A percentile compares a stretch with the other conserved stretches of the same genome.
Evolutionary conservation across 2,113 vertebrate species (phyloP).

Genomic region (Percina caprodes): DNA sequence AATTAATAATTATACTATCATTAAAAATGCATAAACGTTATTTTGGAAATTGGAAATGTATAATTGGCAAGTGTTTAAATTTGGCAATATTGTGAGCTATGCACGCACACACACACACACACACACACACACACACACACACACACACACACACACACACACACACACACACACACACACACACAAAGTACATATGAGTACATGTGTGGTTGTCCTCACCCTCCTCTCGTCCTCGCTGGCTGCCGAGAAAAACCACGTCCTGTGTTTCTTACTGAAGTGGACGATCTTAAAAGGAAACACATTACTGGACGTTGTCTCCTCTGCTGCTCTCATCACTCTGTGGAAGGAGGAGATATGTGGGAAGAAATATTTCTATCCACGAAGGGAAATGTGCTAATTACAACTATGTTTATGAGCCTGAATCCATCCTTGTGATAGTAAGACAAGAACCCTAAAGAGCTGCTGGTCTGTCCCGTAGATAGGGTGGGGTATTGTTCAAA

Average conservation of each 20-base stretch:
- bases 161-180: no score
- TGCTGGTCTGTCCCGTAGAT: no score
- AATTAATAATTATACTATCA: neutral
- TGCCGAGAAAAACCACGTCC: conserved; percentile 96
- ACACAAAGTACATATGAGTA: neutral
- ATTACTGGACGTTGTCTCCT: conserved; percentile 96
- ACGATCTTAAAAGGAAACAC: conserved; percentile 98
- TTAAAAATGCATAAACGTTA: neutral
- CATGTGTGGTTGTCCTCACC: conserved; percentile 78
- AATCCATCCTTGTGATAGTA: neutral
- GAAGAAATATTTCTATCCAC: neutral
- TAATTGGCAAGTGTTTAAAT: no score
- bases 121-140: no score
- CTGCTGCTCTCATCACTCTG: conserved; percentile 95
- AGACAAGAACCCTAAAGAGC: neutral
- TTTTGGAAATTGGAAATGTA: neutral
- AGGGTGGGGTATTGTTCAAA: no score
- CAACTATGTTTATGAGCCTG: neutral
- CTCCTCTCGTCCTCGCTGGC: conserved; percentile 96
- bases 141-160: no score
- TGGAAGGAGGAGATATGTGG: neutral
- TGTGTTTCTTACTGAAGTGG: conserved; percentile 96
- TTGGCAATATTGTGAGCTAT: no score
- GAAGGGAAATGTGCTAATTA: neutral
- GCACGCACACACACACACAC: no score